phyloP scores from a whole-genome alignment of 1,140 invertebrate species.

The Melipona quadrifasciata region DNA sequence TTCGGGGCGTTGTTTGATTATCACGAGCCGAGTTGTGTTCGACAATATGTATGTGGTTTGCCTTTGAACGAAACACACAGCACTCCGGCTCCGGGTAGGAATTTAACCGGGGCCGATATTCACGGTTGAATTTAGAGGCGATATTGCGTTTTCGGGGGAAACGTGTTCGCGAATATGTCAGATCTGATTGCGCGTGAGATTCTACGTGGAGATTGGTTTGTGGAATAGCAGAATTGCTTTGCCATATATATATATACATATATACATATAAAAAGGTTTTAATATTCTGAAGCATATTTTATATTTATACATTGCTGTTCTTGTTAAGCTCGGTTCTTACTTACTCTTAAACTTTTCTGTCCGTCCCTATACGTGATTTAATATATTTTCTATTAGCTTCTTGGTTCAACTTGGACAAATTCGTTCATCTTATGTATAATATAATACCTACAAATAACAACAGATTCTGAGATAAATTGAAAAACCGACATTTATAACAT shows the following conservation, averaged over 20 bases:
- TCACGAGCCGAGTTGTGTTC: neutral
- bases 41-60: constrained; percentile 1
- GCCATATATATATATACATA: too few relatives aligned
- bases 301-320: too few relatives aligned
- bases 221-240: too few relatives aligned
- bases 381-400: neutral
- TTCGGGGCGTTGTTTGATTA: constrained; percentile 12
- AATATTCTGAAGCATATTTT: too few relatives aligned
- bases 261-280: too few relatives aligned
- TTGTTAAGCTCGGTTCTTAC: too few relatives aligned
- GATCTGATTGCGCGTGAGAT: neutral
- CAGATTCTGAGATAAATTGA: neutral
- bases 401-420: neutral
- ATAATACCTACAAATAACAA: neutral
- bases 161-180: neutral
- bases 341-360: too few relatives aligned
- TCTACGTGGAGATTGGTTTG: too few relatives aligned
- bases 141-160: neutral
- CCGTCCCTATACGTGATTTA: too few relatives aligned
- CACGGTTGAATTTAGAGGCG: neutral
- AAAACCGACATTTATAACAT: neutral
- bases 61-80: neutral
- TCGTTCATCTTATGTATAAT: neutral
- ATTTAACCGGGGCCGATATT: neutral
- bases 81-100: neutral